Percentiles rank a stretch among this genome's conserved stretches.
These are phyloP conservation scores for Dastarcus helophoroides DNA, from an alignment of 2,888 invertebrate species.

Conservation along the genomic window DNA sequence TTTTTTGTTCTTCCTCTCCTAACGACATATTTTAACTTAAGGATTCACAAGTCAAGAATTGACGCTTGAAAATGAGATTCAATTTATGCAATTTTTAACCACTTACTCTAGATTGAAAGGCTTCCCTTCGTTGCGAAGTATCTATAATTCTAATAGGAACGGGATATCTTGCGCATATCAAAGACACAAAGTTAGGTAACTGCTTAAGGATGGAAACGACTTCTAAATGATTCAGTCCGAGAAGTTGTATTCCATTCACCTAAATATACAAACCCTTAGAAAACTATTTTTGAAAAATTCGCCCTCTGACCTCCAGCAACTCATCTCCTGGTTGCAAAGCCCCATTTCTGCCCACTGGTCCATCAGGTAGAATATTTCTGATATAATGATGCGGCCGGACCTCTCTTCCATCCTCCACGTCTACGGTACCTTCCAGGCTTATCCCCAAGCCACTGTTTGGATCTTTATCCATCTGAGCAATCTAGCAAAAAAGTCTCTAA, in stretches of 20 bases:
- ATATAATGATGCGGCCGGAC: slow-evolving; percentile 89
- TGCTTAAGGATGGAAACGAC: slow-evolving; percentile 79
- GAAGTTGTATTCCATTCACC: slow-evolving; percentile 77
- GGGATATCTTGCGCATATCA: slow-evolving; percentile 64
- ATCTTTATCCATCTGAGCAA: slow-evolving; percentile 75
- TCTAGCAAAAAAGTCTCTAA: slow-evolving; percentile 38
- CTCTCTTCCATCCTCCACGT: slow-evolving; percentile 80
- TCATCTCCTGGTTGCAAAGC: slow-evolving; percentile 78
- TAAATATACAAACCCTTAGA: slow-evolving; percentile 29
- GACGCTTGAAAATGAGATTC: too few relatives aligned
- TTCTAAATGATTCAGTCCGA: slow-evolving; percentile 83
- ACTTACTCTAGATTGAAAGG: slow-evolving; percentile 57
- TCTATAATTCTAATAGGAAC: slow-evolving; percentile 48
- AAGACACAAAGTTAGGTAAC: slow-evolving; percentile 64
- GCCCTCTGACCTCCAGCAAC: slow-evolving; percentile 55
- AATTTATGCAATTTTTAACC: background rate
- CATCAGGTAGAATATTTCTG: slow-evolving; percentile 74
- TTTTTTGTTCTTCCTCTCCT: too few relatives aligned
- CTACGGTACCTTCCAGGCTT: slow-evolving; percentile 85
- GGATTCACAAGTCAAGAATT: too few relatives aligned
- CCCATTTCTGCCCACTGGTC: slow-evolving; percentile 73
- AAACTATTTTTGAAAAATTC: background rate
- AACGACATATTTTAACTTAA: too few relatives aligned
- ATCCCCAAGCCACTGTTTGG: slow-evolving; percentile 79
- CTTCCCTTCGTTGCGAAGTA: slow-evolving; percentile 52